Conservation (phyloP, 2,888 invertebrate genomes). For the Apamea sordens region DNA sequence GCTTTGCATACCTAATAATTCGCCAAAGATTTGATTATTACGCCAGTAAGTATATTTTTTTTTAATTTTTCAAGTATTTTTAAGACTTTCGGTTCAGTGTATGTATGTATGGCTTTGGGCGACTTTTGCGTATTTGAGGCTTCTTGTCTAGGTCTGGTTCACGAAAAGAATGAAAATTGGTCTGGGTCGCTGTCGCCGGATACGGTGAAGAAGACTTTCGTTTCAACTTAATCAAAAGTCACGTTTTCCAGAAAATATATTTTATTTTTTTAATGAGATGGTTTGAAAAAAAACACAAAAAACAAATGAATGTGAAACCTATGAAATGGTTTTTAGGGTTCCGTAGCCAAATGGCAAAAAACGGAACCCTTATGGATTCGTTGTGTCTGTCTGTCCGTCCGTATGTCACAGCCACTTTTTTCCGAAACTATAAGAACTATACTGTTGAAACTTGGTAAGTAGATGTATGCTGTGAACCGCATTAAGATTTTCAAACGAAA, state of each 20-base stretch:
- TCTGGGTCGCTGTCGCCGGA: background rate
- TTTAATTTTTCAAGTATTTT: too few species aligned
- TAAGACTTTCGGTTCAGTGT: background rate
- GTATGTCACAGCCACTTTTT: too few species aligned
- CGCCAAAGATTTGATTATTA: background rate
- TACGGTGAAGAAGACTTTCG: background rate
- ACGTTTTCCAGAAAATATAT: background rate
- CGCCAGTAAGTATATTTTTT: constrained; percentile 27
- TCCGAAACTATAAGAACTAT: too few species aligned
- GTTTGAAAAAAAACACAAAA: background rate
- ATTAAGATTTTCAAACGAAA: too few species aligned
- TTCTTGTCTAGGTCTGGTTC: background rate
- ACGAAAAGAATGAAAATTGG: background rate
- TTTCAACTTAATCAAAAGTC: background rate
- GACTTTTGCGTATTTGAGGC: background rate
- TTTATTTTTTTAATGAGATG: background rate
- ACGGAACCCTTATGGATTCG: too few species aligned
- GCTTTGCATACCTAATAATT: constrained; percentile 31
- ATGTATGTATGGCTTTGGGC: background rate
- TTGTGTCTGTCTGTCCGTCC: too few species aligned
- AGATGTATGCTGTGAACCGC: too few species aligned
- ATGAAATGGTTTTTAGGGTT: too few species aligned
- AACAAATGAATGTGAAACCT: background rate
- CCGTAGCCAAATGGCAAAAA: too few species aligned
- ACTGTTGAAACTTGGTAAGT: too few species aligned